Conservation (phyloP, 2,797 vertebrate species). For the Craterocephalus amniculus region DNA sequence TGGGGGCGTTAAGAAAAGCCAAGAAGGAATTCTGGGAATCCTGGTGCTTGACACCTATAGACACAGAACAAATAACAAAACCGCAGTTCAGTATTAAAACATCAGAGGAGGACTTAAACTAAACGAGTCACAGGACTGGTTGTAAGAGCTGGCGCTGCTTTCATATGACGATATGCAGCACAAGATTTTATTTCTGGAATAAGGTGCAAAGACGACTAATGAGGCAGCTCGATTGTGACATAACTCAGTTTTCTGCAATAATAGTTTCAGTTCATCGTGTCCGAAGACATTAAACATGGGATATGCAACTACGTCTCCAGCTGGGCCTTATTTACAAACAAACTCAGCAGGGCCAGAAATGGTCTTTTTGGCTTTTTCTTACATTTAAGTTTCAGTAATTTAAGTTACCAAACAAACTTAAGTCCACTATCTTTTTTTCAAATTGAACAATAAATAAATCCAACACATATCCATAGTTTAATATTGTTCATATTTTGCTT, state of each 20-base stretch:
- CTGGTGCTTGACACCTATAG: slow-evolving; percentile 96
- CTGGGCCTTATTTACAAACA: too few relatives aligned
- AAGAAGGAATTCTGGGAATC: slow-evolving; percentile 99
- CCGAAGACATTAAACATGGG: not conserved
- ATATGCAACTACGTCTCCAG: too few relatives aligned
- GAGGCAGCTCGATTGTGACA: not conserved
- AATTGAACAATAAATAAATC: too few relatives aligned
- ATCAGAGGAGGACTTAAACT: slow-evolving; percentile 58
- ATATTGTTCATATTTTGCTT: too few relatives aligned
- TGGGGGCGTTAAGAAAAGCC: slow-evolving; percentile 97
- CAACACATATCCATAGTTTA: too few relatives aligned
- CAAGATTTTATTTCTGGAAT: slow-evolving; percentile 30
- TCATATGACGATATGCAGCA: slow-evolving; percentile 35
- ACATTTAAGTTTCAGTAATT: too few relatives aligned
- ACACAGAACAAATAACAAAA: slow-evolving; percentile 60
- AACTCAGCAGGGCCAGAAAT: too few relatives aligned
- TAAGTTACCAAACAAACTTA: too few relatives aligned
- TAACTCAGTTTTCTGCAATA: slow-evolving; percentile 27
- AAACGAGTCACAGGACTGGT: slow-evolving; percentile 60
- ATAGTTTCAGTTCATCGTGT: slow-evolving; percentile 7
- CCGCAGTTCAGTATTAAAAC: slow-evolving; percentile 41
- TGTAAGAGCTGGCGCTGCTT: slow-evolving; percentile 5
- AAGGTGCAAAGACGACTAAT: slow-evolving; percentile 20
- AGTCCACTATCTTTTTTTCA: too few relatives aligned
- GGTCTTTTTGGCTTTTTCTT: too few relatives aligned